phyloP scores from a whole-genome alignment of 92 coral and sea anemone genomes.

The Galaxea fascicularis region DNA sequence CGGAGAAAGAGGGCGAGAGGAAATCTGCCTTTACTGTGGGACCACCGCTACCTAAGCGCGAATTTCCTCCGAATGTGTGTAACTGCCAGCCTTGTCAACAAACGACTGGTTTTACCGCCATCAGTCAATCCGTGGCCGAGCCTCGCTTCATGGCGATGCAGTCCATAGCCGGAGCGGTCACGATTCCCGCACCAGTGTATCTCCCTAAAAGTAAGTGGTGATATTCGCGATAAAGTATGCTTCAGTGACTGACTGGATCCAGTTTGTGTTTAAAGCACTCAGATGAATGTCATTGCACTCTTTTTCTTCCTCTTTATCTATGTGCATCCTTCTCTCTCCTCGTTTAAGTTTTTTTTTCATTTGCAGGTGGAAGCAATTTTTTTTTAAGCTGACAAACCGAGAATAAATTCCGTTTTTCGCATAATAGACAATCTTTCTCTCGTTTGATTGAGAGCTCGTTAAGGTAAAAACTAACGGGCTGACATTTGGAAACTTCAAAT shows the following conservation, averaged over 20 bases:
- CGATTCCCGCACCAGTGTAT: slow-evolving; percentile 78
- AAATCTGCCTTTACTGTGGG: slow-evolving; percentile 85
- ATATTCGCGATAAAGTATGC: background rate
- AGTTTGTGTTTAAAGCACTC: background rate
- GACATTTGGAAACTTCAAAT: background rate
- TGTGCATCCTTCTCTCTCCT: too few species aligned
- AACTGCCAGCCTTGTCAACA: slow-evolving; percentile 94
- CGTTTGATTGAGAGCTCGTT: background rate
- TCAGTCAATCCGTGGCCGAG: slow-evolving; percentile 75
- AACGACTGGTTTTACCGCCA: slow-evolving; percentile 76
- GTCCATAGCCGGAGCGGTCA: slow-evolving; percentile 74
- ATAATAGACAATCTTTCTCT: background rate
- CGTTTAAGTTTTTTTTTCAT: too few species aligned
- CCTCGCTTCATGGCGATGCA: slow-evolving; percentile 85
- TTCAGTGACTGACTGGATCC: background rate
- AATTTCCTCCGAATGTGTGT: slow-evolving; percentile 77
- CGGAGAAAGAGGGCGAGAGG: slow-evolving; percentile 69
- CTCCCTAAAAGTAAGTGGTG: slow-evolving; percentile 81
- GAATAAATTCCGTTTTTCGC: too few species aligned
- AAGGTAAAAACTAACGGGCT: background rate
- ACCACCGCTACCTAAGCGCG: slow-evolving; percentile 80
- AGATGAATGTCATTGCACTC: too few species aligned
- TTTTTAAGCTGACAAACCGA: background rate
- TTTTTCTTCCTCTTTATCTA: too few species aligned
- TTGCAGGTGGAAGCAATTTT: too few species aligned